Base-by-base conservation (phyloP, 2,797 vertebrate genomes). In the Cossypha niveicapilla region DNA sequence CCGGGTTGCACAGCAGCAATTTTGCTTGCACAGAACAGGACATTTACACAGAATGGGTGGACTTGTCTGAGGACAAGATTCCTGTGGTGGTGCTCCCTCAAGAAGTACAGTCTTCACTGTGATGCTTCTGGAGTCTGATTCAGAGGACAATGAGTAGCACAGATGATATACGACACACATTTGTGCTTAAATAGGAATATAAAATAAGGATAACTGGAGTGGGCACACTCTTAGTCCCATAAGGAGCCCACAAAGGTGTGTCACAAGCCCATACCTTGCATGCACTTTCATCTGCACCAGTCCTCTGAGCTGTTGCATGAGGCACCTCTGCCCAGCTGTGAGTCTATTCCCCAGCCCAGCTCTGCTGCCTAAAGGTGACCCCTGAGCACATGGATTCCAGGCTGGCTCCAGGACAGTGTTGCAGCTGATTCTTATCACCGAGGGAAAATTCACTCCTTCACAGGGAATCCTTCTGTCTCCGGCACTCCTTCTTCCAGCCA, bases 151-250 rank as follows among this genome's bases (percentile, higher is more conserved):
- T 13, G 19, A 47, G 7, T 6, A 53, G 7, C 28, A 35, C 11
- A 81, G n/a, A 6, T 34, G 12, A n/a, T 32, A 35, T 0, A 32
- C 39, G 67, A 68, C 12, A 47, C 13, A 22, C 0, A 0, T 37
- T n/a, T 37, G 6, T 68, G 4, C 9, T 54, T 63, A 63, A 67
- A 72, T 45, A 41, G 13, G 12, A 37, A 37, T 27, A 37, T 12
- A 35, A 39, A 79, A 42, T 39, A 50, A 45, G 39, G 7, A 67
- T 13, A 13, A 79, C 18, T 15, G 4, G 14, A 27, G 56, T 28
- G 13, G 15, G 7, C 5, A 58, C 37, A 65, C 22, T 70, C 47
- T 13, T 34, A 21, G 25, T 44, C 37, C 32, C 13, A 9, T 22
- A 53, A 53, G 4, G 34, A 62, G 4, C n/a, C 34, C 44, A 32